Evolutionary conservation across 1,140 invertebrate genomes (phyloP), one percentile per base, ranked within the genome.

Genomic region (Nasonia giraulti): DNA sequence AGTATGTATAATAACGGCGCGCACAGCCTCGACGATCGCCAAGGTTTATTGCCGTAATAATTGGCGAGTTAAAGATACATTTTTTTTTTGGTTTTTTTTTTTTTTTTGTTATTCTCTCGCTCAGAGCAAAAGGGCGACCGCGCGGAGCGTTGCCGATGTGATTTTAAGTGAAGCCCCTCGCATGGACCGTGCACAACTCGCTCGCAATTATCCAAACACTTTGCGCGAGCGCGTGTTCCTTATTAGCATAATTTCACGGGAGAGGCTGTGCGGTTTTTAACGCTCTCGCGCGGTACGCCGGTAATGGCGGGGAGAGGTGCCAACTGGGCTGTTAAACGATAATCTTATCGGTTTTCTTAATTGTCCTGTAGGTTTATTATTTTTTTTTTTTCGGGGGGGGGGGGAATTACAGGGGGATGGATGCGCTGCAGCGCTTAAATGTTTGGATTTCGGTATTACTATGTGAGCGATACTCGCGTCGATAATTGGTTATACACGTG

Each of bases 171-270:
- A 90, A 89, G 89, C 76, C 23, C 1, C 89, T 86, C 87, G 73
- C 80, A 71, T 88, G 88, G 88, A 88, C 87, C 87, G 80, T 84
- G 87, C 55, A 86, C 73, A 33, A 40, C 27, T 50, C 84, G 80
- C 78, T 66, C 86, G 87, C 89, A 90, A 91, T 91, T 91, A 91
- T 90, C 89, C 89, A 90, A 91, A 91, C 90, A 90, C 90, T 89
- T 90, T 89, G 89, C 33, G 37, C 74, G 3, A 7, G 20, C 33
- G 73, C 73, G 31, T 33, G 20, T 37, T 27, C 17, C 85, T 33
- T 80, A 89, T 91, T 89, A 88, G 86, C 90, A 91, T 91, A 88
- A 91, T 90, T 90, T 90, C 87, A 78, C 31, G 82, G 37, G 62
- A 10, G 10, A 71, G 27, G 17, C 68, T 80, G 66, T 33, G 50